These are phyloP conservation scores for Dermatophagoides farinae DNA, from an alignment of 1,140 invertebrate genomes.

Conservation along the genomic window DNA sequence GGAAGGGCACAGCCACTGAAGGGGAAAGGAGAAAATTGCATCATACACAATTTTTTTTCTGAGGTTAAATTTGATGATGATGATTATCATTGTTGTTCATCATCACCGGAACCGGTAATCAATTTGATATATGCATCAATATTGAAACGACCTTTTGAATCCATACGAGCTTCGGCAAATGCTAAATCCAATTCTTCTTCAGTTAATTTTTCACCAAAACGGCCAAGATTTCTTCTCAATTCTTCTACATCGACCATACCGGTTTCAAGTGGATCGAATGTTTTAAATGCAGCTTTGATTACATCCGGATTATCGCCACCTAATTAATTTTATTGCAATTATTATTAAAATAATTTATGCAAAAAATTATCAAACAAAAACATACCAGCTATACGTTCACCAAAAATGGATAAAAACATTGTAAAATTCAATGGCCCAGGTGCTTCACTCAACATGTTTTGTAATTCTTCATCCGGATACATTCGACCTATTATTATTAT, in stretches of 20 bases:
- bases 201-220: slow-evolving; percentile 32
- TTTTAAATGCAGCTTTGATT: slow-evolving; percentile 38
- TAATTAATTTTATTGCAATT: too few relatives aligned
- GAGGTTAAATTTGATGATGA: too few relatives aligned
- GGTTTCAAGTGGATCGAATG: slow-evolving; percentile 34
- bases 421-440: slow-evolving; percentile 86
- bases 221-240: slow-evolving; percentile 31
- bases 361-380: background rate
- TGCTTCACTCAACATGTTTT: slow-evolving; percentile 70
- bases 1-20: too few relatives aligned
- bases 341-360: too few relatives aligned
- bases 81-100: slow-evolving; percentile 25
- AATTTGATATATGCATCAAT: slow-evolving; percentile 69
- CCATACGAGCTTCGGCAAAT: slow-evolving; percentile 83
- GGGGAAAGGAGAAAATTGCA: too few relatives aligned
- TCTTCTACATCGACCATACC: slow-evolving; percentile 33
- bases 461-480: slow-evolving; percentile 66
- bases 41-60: too few relatives aligned
- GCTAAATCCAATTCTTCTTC: slow-evolving; percentile 49
- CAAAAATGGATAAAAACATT: slow-evolving; percentile 73
- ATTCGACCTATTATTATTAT: slow-evolving; percentile 65
- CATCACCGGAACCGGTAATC: slow-evolving; percentile 55
- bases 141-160: slow-evolving; percentile 78
- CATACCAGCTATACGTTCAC: slow-evolving; percentile 51
- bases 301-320: slow-evolving; percentile 38